Conservation (phyloP, 2,888 invertebrate species). For the Epistrophe grossulariae region DNA sequence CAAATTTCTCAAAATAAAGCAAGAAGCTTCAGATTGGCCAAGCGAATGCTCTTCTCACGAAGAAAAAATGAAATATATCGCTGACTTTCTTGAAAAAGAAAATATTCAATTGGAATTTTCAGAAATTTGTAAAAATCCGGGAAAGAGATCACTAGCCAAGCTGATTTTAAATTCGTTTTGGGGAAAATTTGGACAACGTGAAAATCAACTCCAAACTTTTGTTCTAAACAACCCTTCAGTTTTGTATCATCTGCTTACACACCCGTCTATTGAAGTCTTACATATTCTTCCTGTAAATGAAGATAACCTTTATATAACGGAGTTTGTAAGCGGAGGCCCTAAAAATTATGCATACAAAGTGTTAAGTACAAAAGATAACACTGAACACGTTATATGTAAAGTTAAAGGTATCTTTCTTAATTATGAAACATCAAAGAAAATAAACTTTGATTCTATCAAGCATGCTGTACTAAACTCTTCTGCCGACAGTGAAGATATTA, state of each 20-base stretch:
- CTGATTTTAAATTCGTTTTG: conserved; percentile 78
- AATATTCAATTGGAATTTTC: conserved; percentile 74
- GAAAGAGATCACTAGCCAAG: conserved; percentile 77
- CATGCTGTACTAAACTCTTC: neutral
- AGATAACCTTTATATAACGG: too few relatives aligned
- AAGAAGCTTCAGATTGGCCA: conserved; percentile 77
- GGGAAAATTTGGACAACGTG: conserved; percentile 78
- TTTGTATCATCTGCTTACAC: conserved; percentile 24
- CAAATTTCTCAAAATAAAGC: conserved; percentile 77
- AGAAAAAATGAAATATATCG: conserved; percentile 74
- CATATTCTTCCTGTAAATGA: conserved; percentile 13
- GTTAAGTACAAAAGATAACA: neutral
- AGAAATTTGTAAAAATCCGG: conserved; percentile 76
- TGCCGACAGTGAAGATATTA: neutral
- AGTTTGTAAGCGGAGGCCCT: neutral
- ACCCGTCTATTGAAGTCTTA: neutral
- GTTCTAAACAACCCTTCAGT: conserved; percentile 63
- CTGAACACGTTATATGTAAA: neutral
- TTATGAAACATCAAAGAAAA: neutral
- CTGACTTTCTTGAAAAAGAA: conserved; percentile 75
- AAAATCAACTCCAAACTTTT: conserved; percentile 74
- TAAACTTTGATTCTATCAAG: conserved; percentile 4
- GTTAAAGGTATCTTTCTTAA: neutral
- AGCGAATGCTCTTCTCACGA: neutral
- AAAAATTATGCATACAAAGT: neutral